These are phyloP conservation scores for Phortica magna DNA, from an alignment of 2,888 invertebrate genomes.

Conservation along the genomic window DNA sequence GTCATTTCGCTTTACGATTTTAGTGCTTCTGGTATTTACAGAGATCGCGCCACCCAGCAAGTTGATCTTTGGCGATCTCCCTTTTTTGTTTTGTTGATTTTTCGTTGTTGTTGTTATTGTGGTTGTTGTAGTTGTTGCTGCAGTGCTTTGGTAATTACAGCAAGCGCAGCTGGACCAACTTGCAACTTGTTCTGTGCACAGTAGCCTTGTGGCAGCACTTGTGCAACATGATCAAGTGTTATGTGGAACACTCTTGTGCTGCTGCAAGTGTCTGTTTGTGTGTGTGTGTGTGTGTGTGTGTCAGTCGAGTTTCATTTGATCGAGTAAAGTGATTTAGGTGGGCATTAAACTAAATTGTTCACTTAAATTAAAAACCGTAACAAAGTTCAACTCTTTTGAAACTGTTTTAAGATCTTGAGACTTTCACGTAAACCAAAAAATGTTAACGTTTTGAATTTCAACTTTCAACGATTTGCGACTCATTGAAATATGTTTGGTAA, in stretches of 20 bases:
- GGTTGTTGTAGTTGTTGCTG: background rate
- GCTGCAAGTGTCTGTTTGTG: constrained; percentile 16
- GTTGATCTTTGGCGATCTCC: constrained; percentile 12
- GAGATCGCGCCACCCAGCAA: constrained; percentile 27
- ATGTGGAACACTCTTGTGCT: constrained; percentile 18
- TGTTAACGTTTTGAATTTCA: no score
- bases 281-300: background rate
- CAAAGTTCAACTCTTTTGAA: no score
- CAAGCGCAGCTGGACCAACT: no score
- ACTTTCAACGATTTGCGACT: no score
- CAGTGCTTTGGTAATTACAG: constrained; percentile 23
- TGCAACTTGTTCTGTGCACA: background rate
- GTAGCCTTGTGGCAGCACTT: background rate
- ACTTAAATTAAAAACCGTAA: no score
- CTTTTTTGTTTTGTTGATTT: constrained; percentile 6
- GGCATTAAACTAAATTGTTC: no score
- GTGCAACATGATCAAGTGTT: constrained; percentile 22
- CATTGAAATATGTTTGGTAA: no score
- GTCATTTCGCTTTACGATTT: constrained; percentile 51
- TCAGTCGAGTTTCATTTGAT: background rate
- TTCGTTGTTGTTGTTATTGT: constrained; percentile 7
- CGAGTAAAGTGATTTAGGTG: background rate
- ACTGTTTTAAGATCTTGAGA: no score
- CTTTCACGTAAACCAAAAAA: no score
- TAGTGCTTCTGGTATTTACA: constrained; percentile 57